These are phyloP conservation scores for Tetrao urogallus DNA, from an alignment of 2,113 vertebrate genomes.

Conservation along the genomic window DNA sequence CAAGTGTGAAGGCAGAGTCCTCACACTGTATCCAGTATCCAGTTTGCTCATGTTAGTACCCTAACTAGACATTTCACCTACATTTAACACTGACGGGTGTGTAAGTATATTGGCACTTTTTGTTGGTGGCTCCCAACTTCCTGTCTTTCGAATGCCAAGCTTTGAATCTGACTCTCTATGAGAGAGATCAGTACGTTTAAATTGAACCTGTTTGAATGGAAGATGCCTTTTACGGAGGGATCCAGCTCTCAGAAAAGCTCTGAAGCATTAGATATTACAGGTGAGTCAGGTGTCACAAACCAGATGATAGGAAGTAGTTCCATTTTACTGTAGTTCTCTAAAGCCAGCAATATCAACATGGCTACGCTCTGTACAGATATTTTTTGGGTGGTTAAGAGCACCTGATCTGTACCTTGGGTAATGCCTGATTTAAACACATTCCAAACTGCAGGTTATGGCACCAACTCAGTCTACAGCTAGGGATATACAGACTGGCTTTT, in stretches of 20 bases:
- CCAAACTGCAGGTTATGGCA: slow-evolving; percentile 38
- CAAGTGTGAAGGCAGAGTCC: not conserved
- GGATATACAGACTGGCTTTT: slow-evolving; percentile 20
- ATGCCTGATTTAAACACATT: slow-evolving; percentile 25
- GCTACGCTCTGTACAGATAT: not conserved
- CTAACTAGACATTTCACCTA: not conserved
- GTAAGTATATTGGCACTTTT: not conserved
- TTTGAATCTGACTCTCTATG: not conserved
- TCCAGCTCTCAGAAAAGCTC: not conserved
- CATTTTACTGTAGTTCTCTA: not conserved
- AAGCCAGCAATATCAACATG: fast-evolving
- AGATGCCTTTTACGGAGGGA: not conserved
- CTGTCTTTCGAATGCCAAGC: not conserved
- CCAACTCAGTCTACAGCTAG: slow-evolving; percentile 10
- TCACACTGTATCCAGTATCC: not conserved
- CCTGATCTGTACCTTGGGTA: slow-evolving; percentile 51
- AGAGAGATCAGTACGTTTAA: not conserved
- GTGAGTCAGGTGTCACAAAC: not conserved
- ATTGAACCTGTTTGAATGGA: not conserved
- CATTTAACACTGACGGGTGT: not conserved
- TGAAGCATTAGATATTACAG: not conserved
- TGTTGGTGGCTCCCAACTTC: not conserved
- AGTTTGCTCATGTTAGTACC: not conserved
- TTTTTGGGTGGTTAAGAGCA: slow-evolving; percentile 19
- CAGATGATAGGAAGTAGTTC: not conserved